A percentile compares a stretch with the other conserved stretches of the same genome.
These are phyloP conservation scores for Anthopleura xanthogrammica DNA, from an alignment of 92 coral and sea anemone genomes.

Conservation along the genomic window DNA sequence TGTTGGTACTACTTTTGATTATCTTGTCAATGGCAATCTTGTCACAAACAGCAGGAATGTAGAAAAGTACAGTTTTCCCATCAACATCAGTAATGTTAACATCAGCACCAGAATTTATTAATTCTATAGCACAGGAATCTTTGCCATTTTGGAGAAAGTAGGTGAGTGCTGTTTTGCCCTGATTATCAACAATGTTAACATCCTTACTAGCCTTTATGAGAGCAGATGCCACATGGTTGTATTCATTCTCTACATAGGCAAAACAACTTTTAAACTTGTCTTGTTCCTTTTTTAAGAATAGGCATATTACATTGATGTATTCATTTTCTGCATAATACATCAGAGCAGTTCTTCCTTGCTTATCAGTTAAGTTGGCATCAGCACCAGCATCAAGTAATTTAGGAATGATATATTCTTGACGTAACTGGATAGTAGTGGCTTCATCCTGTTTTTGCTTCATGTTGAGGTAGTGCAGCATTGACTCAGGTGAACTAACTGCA, in stretches of 20 bases:
- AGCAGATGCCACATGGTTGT: too few relatives aligned
- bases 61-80: not conserved
- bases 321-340: not conserved
- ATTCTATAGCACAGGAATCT: not conserved
- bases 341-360: not conserved
- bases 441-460: not conserved
- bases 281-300: too few relatives aligned
- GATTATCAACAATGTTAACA: not conserved
- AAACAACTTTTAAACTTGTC: too few relatives aligned
- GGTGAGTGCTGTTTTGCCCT: constrained; percentile 5
- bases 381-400: not conserved
- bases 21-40: not conserved
- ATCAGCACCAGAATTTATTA: not conserved
- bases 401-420: too few relatives aligned
- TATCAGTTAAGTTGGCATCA: not conserved
- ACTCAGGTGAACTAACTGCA: too few relatives aligned
- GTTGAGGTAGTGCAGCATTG: not conserved
- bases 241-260: not conserved
- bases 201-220: not conserved
- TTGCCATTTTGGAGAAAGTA: not conserved
- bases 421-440: not conserved
- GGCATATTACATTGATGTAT: not conserved
- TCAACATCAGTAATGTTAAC: not conserved
- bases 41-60: not conserved
- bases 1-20: not conserved